Conservation (phyloP, 92 coral and sea anemone species). For the Pocillopora grandis region DNA sequence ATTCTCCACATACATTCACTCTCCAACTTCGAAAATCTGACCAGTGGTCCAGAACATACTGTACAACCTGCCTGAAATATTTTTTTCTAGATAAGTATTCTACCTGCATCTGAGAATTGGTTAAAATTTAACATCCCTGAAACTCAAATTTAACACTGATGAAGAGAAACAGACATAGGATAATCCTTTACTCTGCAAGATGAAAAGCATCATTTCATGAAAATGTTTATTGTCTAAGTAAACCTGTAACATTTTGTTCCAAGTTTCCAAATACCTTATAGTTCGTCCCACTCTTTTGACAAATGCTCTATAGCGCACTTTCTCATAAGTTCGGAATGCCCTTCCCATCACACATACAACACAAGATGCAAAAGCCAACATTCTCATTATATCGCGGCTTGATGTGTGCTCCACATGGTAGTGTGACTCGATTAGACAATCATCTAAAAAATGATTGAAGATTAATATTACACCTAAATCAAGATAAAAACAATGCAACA, state of each 20-base stretch:
- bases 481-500: background rate
- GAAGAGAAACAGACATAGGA: no score
- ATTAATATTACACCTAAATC: background rate
- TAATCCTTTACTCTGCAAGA: no score
- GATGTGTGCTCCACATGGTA: slow-evolving; percentile 69
- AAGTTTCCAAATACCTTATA: slow-evolving; percentile 65
- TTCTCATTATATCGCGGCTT: slow-evolving; percentile 87
- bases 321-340: slow-evolving; percentile 83
- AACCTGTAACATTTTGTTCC: background rate
- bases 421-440: slow-evolving; percentile 59
- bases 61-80: slow-evolving; percentile 78
- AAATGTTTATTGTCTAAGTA: background rate
- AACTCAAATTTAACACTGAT: no score
- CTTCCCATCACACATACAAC: slow-evolving; percentile 82
- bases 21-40: slow-evolving; percentile 88
- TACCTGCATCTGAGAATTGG: background rate
- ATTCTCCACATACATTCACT: slow-evolving; percentile 72
- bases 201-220: background rate
- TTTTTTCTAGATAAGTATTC: background rate
- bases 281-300: slow-evolving; percentile 94
- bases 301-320: slow-evolving; percentile 90
- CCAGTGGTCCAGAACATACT: slow-evolving; percentile 92
- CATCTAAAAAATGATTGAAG: slow-evolving; percentile 42
- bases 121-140: no score
- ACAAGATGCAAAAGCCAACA: slow-evolving; percentile 94